Evolutionary conservation across 2,113 vertebrate genomes (phyloP), one percentile per base, ranked within the genome.

Genomic region (Limnothrissa miodon): DNA sequence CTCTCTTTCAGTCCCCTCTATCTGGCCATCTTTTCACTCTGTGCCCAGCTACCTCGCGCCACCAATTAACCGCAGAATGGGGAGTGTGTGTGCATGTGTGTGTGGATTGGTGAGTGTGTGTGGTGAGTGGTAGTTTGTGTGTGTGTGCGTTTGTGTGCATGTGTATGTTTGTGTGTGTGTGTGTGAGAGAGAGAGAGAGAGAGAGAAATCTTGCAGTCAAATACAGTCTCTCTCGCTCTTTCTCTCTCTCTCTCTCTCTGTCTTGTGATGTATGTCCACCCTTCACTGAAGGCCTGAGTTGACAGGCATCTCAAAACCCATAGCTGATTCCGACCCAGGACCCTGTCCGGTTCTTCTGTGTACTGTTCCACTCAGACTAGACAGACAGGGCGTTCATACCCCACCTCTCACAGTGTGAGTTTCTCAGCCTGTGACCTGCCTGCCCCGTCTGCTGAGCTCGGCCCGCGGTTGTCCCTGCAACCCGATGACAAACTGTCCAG

Each of bases 31-130:
- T 92, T 93, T 92, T 91, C 89, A 93, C 92, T 90, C 86, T 78
- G 86, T 86, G 87, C 87, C 87, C 87, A 85, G 90, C 89, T 88
- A 85, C 87, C 89, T 91, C 91, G 89, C 87, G 89, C 89, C 90
- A 91, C 92, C 92, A 94, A 94, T 94, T 93, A 94, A 89, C 25
- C 48, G 83, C 85, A 92, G 91, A 93, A 93, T 93, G 81, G 91
- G 86, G 7, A 11, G 66, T 33, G 33, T 78, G 48, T 59, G 79
- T 5, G 66, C 33, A 11, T 29, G 66, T 13, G 66, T 70, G 62
- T 70, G 25, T 29, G 59, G 8, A n/a, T n/a, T n/a, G n/a, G n/a
- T n/a, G n/a, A n/a, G 10, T 53, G 48, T 2, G 48, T 53, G 48
- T 2, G 48, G 42, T 42, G 42, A 42, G 42, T 42, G 42, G 42